phyloP scores from a whole-genome alignment of 2,888 invertebrate genomes.

The Strigamia crassipes region DNA sequence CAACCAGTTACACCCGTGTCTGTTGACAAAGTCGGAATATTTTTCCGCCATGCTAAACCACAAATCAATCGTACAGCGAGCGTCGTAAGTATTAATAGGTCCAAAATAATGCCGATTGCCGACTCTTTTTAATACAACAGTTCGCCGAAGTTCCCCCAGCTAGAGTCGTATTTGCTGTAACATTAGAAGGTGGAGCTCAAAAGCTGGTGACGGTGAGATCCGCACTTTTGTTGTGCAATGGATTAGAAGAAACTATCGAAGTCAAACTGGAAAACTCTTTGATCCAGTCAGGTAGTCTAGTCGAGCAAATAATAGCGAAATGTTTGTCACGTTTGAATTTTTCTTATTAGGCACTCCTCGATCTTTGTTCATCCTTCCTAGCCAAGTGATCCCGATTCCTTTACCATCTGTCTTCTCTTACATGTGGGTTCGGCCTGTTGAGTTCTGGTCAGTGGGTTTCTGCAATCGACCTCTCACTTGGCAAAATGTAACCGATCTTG shows the following conservation, averaged over 20 bases:
- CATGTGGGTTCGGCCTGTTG: slow-evolving; percentile 75
- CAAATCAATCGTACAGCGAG: slow-evolving; percentile 53
- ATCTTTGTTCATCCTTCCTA: slow-evolving; percentile 36
- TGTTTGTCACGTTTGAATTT: not conserved
- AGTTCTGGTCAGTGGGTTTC: slow-evolving; percentile 52
- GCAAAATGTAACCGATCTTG: slow-evolving; percentile 35
- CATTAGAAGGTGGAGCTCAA: slow-evolving; percentile 88
- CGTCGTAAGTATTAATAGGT: slow-evolving; percentile 44
- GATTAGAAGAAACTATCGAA: slow-evolving; percentile 72
- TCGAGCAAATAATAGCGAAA: too few species aligned
- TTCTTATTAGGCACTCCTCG: slow-evolving; percentile 13
- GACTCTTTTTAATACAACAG: slow-evolving; percentile 47
- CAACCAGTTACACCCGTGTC: slow-evolving; percentile 83
- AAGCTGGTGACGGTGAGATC: slow-evolving; percentile 92
- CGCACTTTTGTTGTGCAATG: slow-evolving; percentile 79
- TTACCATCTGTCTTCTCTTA: slow-evolving; percentile 74
- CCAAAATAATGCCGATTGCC: not conserved
- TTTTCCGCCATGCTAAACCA: slow-evolving; percentile 67
- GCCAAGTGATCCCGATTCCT: slow-evolving; percentile 70
- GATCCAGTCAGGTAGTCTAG: slow-evolving; percentile 51
- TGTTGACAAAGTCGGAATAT: slow-evolving; percentile 93
- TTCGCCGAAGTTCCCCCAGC: slow-evolving; percentile 64
- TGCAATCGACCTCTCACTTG: slow-evolving; percentile 9
- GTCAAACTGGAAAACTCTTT: slow-evolving; percentile 69
- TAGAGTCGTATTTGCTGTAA: slow-evolving; percentile 87